phyloP scores from a whole-genome alignment of 2,113 vertebrate species.

The Antechinus flavipes region DNA sequence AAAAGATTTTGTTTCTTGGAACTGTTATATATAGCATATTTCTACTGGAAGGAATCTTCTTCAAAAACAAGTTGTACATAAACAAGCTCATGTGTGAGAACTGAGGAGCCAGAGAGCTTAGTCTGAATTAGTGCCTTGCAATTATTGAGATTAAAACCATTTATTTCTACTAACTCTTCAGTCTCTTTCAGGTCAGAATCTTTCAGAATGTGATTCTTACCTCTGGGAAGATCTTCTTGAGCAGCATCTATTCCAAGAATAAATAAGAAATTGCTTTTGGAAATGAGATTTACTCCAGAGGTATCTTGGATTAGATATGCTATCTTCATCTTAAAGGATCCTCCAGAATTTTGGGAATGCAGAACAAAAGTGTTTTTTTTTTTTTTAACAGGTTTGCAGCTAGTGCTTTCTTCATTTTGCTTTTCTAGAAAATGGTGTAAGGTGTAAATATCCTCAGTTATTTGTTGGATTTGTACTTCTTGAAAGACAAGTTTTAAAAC shows the following conservation, averaged over 20 bases:
- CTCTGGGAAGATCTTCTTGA: slow-evolving; percentile 68
- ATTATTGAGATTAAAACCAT: slow-evolving; percentile 55
- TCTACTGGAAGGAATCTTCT: neutral
- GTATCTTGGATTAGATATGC: slow-evolving; percentile 46
- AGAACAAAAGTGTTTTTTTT: slow-evolving; percentile 61
- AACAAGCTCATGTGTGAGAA: neutral
- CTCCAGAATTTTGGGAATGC: slow-evolving; percentile 79
- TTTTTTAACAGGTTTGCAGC: slow-evolving; percentile 51
- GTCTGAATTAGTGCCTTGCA: slow-evolving; percentile 82
- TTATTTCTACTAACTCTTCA: slow-evolving; percentile 38
- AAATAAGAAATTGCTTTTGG: slow-evolving; percentile 76
- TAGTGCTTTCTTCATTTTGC: slow-evolving; percentile 59
- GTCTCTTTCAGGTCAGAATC: slow-evolving; percentile 50
- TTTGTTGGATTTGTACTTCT: slow-evolving; percentile 71
- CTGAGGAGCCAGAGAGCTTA: slow-evolving; percentile 49
- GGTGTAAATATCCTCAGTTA: slow-evolving; percentile 65
- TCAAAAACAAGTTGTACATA: neutral
- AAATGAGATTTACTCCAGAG: slow-evolving; percentile 77
- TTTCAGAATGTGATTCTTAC: slow-evolving; percentile 47
- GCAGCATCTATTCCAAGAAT: slow-evolving; percentile 82
- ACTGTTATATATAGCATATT: neutral
- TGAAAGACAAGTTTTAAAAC: slow-evolving; percentile 81
- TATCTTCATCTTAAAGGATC: slow-evolving; percentile 73
- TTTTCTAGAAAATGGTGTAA: slow-evolving; percentile 72
- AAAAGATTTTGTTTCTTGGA: neutral